Conservation (phyloP, 2,797 vertebrate species). For the Ceyx erithaca region DNA sequence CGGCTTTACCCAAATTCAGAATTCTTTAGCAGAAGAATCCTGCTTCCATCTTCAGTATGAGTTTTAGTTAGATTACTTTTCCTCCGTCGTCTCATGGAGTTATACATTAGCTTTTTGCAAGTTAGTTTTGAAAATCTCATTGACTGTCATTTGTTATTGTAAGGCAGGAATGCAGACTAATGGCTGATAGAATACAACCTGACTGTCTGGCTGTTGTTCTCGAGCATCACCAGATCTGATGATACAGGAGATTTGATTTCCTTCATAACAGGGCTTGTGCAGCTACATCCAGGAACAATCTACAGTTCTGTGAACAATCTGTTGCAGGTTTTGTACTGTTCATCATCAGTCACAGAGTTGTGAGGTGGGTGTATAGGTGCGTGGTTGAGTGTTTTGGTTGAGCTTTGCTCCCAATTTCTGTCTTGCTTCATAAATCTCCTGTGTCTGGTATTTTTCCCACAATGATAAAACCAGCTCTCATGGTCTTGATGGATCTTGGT, state of each 20-base stretch:
- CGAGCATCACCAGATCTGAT: not conserved
- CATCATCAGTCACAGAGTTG: not conserved
- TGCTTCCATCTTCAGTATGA: not conserved
- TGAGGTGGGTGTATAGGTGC: not conserved
- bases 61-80: not conserved
- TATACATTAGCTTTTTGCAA: not conserved
- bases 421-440: not conserved
- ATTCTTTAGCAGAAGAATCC: not conserved
- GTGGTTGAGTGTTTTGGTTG: not conserved
- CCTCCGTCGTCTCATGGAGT: not conserved
- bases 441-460: not conserved
- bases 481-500: not conserved
- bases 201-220: not conserved
- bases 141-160: not conserved
- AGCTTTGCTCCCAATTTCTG: not conserved
- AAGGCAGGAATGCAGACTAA: not conserved
- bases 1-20: not conserved
- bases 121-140: not conserved
- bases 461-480: not conserved
- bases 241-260: not conserved
- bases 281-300: not conserved
- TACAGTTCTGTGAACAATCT: not conserved
- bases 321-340: not conserved
- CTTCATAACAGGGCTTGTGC: not conserved
- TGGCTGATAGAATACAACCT: not conserved